Evolutionary conservation across 2,113 vertebrate genomes (phyloP), one percentile per base, ranked within the genome.

Genomic region (Columba janthina): DNA sequence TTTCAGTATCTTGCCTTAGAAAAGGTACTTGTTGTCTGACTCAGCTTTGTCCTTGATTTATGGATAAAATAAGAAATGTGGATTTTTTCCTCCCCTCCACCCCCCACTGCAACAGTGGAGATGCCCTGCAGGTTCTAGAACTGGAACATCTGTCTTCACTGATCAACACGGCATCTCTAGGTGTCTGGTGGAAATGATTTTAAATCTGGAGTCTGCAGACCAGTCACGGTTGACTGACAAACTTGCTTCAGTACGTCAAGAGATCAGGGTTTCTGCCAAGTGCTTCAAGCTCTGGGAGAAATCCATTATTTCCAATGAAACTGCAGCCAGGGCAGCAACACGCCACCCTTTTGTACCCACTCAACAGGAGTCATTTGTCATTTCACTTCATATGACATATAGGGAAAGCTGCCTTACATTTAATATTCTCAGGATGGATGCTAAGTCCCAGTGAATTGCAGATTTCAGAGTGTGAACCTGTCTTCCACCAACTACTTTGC

Each of bases 401-500:
- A 94, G 34, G 54, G 54, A 82, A 83, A 70, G 2, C 28, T 81
- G 32, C 53, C 80, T 93, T 79, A 80, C 80, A 89, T 73, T 88
- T 92, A 89, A 25, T 53, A 61, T 69, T 58, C 42, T 85, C 22
- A 51, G 42, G 75, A 83, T 38, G 76, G 60, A 86, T 79, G 69
- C 32, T 84, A 93, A 95, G 38, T 51, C 67, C 61, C 57, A 61
- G 69, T 62, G 79, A 97, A 82, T 11, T 29, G n/a, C 73, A 88
- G 48, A 50, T 46, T 96, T 97, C 62, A 88, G 95, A 95, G 44
- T 77, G 46, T 57, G 67, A 98, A 90, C 84, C 40, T 85, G 3
- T 81, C 86, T 95, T 97, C 97, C 90, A 96, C 81, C 89, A 90
- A 38, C 66, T 90, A 48, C 91, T 96, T 97, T 96, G 84, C 85